A percentile compares a stretch with the other conserved stretches of the same genome.
Evolutionary conservation across 2,797 vertebrate species (phyloP).

Genomic region (Thamnophis elegans): DNA sequence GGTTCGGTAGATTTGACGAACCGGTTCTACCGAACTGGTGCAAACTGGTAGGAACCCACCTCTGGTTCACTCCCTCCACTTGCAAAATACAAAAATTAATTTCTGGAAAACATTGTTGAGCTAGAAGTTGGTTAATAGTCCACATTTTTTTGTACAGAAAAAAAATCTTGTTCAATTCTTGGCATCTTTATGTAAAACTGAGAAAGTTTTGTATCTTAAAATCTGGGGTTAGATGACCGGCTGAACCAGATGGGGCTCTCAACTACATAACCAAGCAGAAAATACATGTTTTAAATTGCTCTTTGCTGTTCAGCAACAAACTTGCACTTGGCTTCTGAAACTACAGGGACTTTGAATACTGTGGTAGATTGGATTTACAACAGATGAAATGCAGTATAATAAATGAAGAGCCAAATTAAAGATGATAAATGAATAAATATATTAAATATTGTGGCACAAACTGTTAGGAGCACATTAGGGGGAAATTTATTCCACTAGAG

Average conservation of each 20-base stretch:
- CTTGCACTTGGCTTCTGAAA: neutral
- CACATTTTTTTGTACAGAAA: neutral
- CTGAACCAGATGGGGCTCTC: neutral
- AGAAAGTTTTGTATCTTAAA: neutral
- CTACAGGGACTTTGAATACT: neutral
- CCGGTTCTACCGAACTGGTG: too few species aligned
- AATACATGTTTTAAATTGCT: neutral
- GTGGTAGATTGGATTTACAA: neutral
- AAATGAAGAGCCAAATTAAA: neutral
- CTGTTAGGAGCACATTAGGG: neutral
- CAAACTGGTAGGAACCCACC: too few species aligned
- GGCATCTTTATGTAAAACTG: neutral
- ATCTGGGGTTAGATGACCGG: neutral
- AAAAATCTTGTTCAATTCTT: neutral
- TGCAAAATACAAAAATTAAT: neutral
- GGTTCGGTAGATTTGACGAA: too few species aligned
- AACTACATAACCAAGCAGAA: neutral
- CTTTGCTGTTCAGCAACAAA: neutral
- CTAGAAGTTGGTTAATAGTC: neutral
- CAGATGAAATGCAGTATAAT: neutral
- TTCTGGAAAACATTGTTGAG: neutral
- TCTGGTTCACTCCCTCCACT: rapidly evolving
- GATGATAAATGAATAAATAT: neutral
- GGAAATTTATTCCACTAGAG: constrained; percentile 25
- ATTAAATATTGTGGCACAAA: neutral